Evolutionary conservation across 2,888 invertebrate species (phyloP).

Genomic region (Melanotus villosus): DNA sequence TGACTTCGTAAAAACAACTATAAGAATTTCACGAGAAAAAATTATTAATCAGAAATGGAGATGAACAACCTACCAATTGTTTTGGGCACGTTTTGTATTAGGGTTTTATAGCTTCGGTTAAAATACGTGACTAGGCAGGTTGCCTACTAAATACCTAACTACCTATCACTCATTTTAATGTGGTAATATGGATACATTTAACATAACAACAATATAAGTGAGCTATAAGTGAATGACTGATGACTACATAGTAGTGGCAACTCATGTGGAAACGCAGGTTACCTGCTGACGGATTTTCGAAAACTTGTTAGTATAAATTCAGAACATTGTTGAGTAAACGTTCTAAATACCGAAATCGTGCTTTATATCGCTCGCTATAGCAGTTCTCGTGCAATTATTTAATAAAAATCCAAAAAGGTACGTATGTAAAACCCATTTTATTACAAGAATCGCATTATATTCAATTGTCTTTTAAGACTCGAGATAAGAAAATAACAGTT

Average conservation of each 20-base stretch:
- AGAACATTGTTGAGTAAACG: background rate
- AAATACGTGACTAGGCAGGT: slow-evolving; percentile 9
- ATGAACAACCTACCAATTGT: background rate
- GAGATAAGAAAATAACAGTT: too few relatives aligned
- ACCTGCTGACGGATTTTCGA: slow-evolving; percentile 5
- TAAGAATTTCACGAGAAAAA: too few relatives aligned
- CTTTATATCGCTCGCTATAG: too few relatives aligned
- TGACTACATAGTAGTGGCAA: slow-evolving; percentile 1
- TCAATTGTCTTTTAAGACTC: too few relatives aligned
- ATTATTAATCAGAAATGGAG: too few relatives aligned
- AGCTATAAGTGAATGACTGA: slow-evolving; percentile 20
- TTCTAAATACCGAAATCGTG: too few relatives aligned
- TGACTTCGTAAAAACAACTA: too few relatives aligned
- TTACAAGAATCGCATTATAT: too few relatives aligned
- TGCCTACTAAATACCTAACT: background rate
- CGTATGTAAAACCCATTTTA: too few relatives aligned
- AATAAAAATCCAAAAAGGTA: too few relatives aligned
- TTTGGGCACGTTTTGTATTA: background rate
- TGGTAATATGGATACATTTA: background rate
- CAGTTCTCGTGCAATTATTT: background rate
- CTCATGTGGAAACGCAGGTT: slow-evolving; percentile 22
- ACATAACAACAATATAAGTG: slow-evolving; percentile 4
- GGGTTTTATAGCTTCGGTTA: background rate
- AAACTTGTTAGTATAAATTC: background rate
- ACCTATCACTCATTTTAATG: background rate